Percentiles rank a stretch among this genome's conserved stretches.
Evolutionary conservation across 1,140 invertebrate genomes (phyloP).

Genomic region (Halyomorpha halys): DNA sequence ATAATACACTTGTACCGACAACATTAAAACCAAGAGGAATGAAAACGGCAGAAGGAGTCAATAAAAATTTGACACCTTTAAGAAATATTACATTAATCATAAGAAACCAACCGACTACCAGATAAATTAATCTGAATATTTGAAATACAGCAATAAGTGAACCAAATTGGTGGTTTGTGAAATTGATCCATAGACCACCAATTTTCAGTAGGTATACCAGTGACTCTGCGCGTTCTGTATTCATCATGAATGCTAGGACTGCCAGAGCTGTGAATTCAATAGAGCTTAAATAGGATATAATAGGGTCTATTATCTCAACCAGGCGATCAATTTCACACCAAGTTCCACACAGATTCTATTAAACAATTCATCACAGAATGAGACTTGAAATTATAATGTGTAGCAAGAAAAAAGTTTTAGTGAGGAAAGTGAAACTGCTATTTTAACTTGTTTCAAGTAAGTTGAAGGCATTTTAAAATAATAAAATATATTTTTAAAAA

Average conservation of each 20-base stretch:
- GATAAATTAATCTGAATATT: neutral
- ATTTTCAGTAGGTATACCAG: neutral
- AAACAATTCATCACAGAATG: too few relatives aligned
- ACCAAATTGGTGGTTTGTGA: neutral
- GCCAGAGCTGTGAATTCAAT: too few relatives aligned
- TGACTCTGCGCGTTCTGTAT: neutral
- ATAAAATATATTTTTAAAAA: too few relatives aligned
- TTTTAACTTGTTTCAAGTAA: too few relatives aligned
- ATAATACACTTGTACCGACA: neutral
- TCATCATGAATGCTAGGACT: neutral
- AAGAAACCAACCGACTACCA: neutral
- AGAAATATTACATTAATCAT: neutral
- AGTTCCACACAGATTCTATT: too few relatives aligned
- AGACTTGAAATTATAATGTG: too few relatives aligned
- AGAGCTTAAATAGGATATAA: too few relatives aligned
- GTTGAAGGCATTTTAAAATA: too few relatives aligned
- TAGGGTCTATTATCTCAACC: too few relatives aligned
- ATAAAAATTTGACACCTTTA: neutral
- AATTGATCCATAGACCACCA: neutral
- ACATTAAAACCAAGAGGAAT: conserved; percentile 1
- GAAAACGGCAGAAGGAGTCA: conserved; percentile 5
- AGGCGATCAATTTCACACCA: too few relatives aligned
- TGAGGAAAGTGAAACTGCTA: too few relatives aligned
- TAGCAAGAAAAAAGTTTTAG: too few relatives aligned
- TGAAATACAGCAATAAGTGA: neutral